A percentile compares a stretch with the other conserved stretches of the same genome.
Evolutionary conservation across 2,888 invertebrate species (phyloP).

Genomic region (Dimorphilus gyrociliatus): DNA sequence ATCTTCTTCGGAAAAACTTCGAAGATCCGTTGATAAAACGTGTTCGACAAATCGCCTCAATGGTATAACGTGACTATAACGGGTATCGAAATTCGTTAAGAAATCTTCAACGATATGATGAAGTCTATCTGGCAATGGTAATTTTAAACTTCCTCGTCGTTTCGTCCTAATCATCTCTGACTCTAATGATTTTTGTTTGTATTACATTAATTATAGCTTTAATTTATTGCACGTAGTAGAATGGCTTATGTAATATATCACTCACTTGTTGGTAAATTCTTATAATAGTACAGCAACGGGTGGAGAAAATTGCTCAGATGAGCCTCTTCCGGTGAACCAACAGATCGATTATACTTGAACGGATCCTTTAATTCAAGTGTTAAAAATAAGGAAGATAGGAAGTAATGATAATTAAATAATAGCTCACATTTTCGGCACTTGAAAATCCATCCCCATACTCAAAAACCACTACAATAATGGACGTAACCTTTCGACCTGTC

Average conservation of each 20-base stretch:
- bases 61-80: constrained; percentile 32
- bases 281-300: constrained; percentile 39
- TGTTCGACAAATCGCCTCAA: constrained; percentile 29
- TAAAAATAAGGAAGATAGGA: too few relatives aligned
- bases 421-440: too few relatives aligned
- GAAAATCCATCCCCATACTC: constrained; percentile 12
- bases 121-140: constrained; percentile 30
- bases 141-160: too few relatives aligned
- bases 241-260: too few relatives aligned
- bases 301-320: constrained; percentile 40
- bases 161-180: too few relatives aligned
- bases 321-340: constrained; percentile 33
- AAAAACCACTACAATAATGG: constrained; percentile 8
- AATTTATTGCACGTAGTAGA: too few relatives aligned
- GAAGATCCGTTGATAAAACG: constrained; percentile 20
- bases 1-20: constrained; percentile 23
- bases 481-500: too few relatives aligned
- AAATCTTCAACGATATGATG: constrained; percentile 41
- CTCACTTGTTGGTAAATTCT: constrained; percentile 33
- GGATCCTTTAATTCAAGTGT: too few relatives aligned
- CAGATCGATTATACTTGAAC: constrained; percentile 35
- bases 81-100: constrained; percentile 36
- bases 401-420: too few relatives aligned
- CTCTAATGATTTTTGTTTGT: too few relatives aligned
- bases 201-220: too few relatives aligned